Percentiles rank a stretch among this genome's conserved stretches.
Conservation (phyloP, 2,113 vertebrate species). For the Psephotus haematonotus region DNA sequence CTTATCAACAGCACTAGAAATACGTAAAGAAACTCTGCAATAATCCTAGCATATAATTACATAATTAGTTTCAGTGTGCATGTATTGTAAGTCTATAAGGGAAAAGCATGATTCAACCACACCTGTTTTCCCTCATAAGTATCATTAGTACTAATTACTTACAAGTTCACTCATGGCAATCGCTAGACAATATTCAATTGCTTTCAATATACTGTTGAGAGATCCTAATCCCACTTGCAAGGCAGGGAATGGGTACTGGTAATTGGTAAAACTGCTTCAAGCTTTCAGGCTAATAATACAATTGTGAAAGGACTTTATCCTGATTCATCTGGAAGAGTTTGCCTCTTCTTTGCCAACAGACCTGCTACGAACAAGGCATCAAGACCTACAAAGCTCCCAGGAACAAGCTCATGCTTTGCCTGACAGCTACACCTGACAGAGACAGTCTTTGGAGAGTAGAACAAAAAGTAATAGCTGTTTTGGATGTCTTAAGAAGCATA, state of each 20-base stretch:
- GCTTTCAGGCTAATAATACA: neutral
- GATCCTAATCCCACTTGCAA: neutral
- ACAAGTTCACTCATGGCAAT: conserved; percentile 66
- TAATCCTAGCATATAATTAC: neutral
- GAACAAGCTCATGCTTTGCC: neutral
- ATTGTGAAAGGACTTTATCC: neutral
- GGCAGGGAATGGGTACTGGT: neutral
- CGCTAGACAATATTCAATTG: conserved; percentile 56
- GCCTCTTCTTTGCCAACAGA: neutral
- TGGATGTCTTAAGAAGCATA: neutral
- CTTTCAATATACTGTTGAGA: conserved; percentile 60
- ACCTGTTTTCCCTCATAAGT: conserved; percentile 57
- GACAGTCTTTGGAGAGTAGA: neutral
- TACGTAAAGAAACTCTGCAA: neutral
- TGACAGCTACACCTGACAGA: neutral
- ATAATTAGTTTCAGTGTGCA: neutral
- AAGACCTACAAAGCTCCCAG: neutral
- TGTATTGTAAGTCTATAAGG: neutral
- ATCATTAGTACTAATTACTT: conserved; percentile 70
- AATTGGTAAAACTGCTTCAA: neutral
- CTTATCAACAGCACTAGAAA: neutral
- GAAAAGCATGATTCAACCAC: conserved; percentile 37
- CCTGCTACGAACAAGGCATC: neutral
- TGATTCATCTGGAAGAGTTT: neutral
- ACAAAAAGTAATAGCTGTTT: neutral